Evolutionary conservation across 2,888 invertebrate species (phyloP), one percentile per base, ranked within the genome.

Genomic region (Chrysotoxum bicinctum): DNA sequence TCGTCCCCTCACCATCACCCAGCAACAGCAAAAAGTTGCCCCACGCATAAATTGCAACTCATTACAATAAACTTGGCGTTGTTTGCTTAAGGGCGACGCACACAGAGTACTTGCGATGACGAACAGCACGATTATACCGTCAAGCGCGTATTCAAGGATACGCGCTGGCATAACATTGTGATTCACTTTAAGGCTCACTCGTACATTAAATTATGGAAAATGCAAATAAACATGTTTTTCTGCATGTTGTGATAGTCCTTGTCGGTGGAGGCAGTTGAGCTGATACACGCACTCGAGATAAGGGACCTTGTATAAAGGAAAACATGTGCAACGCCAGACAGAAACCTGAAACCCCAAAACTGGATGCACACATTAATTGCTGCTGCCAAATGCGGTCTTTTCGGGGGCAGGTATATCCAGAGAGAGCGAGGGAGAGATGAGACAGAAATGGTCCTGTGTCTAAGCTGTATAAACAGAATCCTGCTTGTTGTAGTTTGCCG

Each of bases 121-220:
- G 26, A 10, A 45, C 68, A 32, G 26, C 12, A 70, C 23, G 26
- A 77, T 40, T 32, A 32, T n/a, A 37, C 26, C 19, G 14, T 12
- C 32, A 6, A 70, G 19, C 45, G 64, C 56, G 56, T 75, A 74
- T 77, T 64, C 68, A 69, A 78, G 78, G 74, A 78, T 78, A 69
- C 54, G 23, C 68, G 16, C 21, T 68, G 26, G 32, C 43, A 37
- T 16, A 72, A 58, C 72, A 78, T 74, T 66, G 8, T 69, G 78
- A 62, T 74, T 78, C 78, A 78, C 78, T 78, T 83, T 62, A 83
- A 83, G 74, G 78, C 66, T 66, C 64, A 43, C 32, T 64, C 66
- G 74, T 19, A 73, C 78, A 78, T 83, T 77, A 70, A 83, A 83
- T 83, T 83, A 83, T 82, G 74, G 78, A 74, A 78, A 74, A 69